These are phyloP conservation scores for Pandion haliaetus DNA, from an alignment of 2,113 vertebrate species.

Conservation along the genomic window DNA sequence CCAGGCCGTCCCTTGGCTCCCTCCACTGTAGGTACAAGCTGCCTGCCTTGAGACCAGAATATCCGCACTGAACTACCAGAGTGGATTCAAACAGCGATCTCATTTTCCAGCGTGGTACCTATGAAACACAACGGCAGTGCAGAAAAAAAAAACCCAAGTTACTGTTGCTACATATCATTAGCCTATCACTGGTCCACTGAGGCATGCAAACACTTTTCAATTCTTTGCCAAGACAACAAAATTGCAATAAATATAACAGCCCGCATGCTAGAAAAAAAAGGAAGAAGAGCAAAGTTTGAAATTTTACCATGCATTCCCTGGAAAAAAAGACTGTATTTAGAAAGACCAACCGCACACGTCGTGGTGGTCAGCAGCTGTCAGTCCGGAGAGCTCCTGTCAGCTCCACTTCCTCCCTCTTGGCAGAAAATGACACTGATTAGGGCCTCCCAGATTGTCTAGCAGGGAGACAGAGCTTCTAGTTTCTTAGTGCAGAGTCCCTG, in stretches of 20 bases:
- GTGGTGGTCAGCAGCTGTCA: not conserved
- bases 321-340: not conserved
- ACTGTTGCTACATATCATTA: not conserved
- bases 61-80: not conserved
- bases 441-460: not conserved
- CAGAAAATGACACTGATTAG: not conserved
- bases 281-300: not conserved
- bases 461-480: not conserved
- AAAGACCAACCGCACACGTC: not conserved
- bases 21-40: rapidly evolving
- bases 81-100: not conserved
- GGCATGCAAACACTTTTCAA: not conserved
- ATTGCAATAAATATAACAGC: not conserved
- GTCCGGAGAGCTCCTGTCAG: not conserved
- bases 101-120: not conserved
- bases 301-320: not conserved
- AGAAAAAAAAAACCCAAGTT: not conserved
- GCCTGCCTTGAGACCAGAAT: not conserved
- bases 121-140: not conserved
- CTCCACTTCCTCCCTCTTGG: not conserved
- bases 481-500: not conserved
- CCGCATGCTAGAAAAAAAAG: not conserved
- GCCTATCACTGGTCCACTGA: not conserved
- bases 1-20: not conserved
- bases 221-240: constrained; percentile 34